Percentiles rank a stretch among this genome's conserved stretches.
Conservation (phyloP, 2,113 vertebrate species). For the Catharus fuscescens region DNA sequence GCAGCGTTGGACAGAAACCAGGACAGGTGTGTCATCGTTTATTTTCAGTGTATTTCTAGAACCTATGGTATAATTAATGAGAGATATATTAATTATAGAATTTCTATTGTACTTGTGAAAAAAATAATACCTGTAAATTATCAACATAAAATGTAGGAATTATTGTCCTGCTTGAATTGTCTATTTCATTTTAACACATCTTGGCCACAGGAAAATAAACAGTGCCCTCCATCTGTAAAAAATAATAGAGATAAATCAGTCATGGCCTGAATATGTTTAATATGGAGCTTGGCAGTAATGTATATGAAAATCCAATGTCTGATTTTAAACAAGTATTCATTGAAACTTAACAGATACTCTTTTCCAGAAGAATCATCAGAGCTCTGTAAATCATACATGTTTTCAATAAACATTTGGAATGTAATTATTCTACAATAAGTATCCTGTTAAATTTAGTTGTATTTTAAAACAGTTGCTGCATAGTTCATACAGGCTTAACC, state of each 20-base stretch:
- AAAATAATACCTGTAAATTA: not conserved
- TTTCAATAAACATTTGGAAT: constrained; percentile 54
- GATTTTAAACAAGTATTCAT: constrained; percentile 1
- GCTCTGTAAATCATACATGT: not conserved
- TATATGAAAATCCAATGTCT: not conserved
- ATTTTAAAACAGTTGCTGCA: constrained; percentile 1
- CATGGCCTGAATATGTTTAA: not conserved
- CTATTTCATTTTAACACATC: not conserved
- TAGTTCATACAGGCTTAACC: not conserved
- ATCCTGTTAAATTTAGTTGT: not conserved
- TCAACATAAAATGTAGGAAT: not conserved
- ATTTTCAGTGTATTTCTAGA: not conserved
- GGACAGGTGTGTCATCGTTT: not conserved
- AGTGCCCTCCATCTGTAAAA: not conserved
- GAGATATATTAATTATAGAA: not conserved
- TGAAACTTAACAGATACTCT: constrained; percentile 43
- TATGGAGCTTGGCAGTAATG: not conserved
- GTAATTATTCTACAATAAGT: constrained; percentile 4
- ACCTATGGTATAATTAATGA: not conserved
- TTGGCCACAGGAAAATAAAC: not conserved
- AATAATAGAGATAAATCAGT: not conserved
- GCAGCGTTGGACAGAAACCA: not conserved
- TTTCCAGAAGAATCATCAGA: constrained; percentile 1
- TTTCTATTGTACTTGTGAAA: not conserved
- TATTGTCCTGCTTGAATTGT: not conserved